Conservation (phyloP, 2,797 vertebrate genomes). For the Pipistrellus nathusii region DNA sequence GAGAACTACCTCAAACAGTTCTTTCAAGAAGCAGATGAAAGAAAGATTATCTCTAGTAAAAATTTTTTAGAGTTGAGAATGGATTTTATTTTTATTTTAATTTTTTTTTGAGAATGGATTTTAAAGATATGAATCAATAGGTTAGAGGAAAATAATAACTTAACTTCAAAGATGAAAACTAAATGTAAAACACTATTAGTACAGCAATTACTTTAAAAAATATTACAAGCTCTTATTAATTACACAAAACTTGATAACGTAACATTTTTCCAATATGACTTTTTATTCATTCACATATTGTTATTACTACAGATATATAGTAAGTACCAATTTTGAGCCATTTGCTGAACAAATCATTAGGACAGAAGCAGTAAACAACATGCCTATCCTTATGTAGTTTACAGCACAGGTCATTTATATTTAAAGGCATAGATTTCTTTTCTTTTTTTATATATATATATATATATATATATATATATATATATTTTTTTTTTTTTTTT, state of each 20-base stretch:
- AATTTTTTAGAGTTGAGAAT: not conserved
- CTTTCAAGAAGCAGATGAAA: not conserved
- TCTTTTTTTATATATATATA: too few species aligned
- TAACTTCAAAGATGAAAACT: conserved; percentile 2
- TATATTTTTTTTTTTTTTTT: too few species aligned
- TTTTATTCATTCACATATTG: not conserved
- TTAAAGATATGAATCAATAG: not conserved
- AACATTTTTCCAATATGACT: not conserved
- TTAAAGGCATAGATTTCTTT: not conserved
- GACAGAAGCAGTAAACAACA: not conserved
- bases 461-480: too few species aligned
- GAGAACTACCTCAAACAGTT: not conserved
- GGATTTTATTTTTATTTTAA: not conserved
- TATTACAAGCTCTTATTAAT: not conserved
- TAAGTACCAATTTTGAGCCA: not conserved
- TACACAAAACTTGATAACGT: not conserved
- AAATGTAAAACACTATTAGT: not conserved
- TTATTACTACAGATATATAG: not conserved
- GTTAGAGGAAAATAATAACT: not conserved
- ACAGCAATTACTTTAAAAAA: not conserved
- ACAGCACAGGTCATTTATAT: not conserved
- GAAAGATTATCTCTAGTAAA: not conserved
- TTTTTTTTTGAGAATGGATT: not conserved
- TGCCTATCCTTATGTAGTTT: not conserved
- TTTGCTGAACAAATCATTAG: not conserved